phyloP scores from a whole-genome alignment of 2,888 invertebrate genomes.

The Caenorhabditis sp. region DNA sequence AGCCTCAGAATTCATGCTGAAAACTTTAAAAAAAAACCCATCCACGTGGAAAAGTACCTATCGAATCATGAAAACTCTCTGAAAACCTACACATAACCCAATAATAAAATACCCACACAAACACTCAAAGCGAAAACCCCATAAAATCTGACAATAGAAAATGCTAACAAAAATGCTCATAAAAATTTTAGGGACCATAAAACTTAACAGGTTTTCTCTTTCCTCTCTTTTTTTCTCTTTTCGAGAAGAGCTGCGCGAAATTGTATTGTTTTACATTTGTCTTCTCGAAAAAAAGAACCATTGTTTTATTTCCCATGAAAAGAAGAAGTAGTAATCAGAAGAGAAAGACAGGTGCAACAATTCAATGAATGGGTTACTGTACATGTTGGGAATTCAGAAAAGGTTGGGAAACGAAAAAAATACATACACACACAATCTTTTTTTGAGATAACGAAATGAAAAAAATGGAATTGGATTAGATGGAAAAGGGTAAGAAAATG shows the following conservation, averaged over 20 bases:
- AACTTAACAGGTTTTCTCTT: not conserved
- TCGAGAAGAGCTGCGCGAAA: not conserved
- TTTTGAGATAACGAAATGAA: too few species aligned
- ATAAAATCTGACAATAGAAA: conserved; percentile 1
- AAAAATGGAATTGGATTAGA: too few species aligned
- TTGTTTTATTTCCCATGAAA: not conserved
- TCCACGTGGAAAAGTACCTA: too few species aligned
- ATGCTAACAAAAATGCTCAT: not conserved
- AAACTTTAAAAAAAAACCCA: too few species aligned
- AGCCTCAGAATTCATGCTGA: too few species aligned
- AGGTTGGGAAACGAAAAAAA: not conserved
- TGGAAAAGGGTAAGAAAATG: not conserved
- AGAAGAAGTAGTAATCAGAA: too few species aligned
- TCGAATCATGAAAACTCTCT: too few species aligned
- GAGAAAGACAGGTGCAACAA: not conserved
- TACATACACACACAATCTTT: too few species aligned
- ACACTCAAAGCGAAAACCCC: not conserved
- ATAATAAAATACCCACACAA: not conserved
- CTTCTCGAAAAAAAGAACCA: too few species aligned
- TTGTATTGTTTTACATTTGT: too few species aligned
- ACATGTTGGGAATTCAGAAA: not conserved
- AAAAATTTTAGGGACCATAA: conserved; percentile 1
- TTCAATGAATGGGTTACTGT: not conserved
- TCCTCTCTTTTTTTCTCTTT: not conserved
- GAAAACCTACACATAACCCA: not conserved